Base-by-base conservation (phyloP, 2,888 invertebrate species). In the Lamellibrachia columna region DNA sequence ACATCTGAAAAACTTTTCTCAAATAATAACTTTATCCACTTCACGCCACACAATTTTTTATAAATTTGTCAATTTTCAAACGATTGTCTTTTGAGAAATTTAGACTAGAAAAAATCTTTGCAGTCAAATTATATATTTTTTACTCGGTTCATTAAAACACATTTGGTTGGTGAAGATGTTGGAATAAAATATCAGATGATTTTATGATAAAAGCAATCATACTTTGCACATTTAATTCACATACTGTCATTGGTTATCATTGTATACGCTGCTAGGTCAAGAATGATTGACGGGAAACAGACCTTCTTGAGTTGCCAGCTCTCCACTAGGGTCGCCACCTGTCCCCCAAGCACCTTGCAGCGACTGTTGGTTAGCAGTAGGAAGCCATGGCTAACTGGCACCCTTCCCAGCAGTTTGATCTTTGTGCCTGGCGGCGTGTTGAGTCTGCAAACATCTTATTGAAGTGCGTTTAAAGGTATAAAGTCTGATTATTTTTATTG, bases 351-450 rank as follows among this genome's bases (percentile, higher is more conserved):
- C 90, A 98, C 97, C 93, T 97, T 97, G 91, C 98, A 97, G 93
- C 98, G 97, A 93, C 97, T 97, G 15, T 98, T 97, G 93, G 97
- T 97, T 93, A 99, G 96, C 92, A 98, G 97, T 90, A 98, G 96
- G 94, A 98, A 98, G 90, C 98, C 98, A 94, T 98, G 98, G 93
- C 98, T 97, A 90, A 98, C 97, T 92, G 97, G 97, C 40, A 98
- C 96, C 92, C 97, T 97, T 0, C 95, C 96, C 52, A 97, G 96
- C 92, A 98, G 95, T 94, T 97, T 94, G 91, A 99, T 95, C 96
- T 99, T 99, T 75, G 98, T 98, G 91, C 99, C 99, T 0, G 98
- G 98, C n/a, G 98, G 98, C 22, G 98, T 98, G 95, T 98, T 98
- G 93, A 98, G 97, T 96, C 98, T 97, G 95, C 90, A 95, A 90